A percentile compares a stretch with the other conserved stretches of the same genome.
Conservation (phyloP, 2,888 invertebrate species). For the Perizoma flavofasciatum region DNA sequence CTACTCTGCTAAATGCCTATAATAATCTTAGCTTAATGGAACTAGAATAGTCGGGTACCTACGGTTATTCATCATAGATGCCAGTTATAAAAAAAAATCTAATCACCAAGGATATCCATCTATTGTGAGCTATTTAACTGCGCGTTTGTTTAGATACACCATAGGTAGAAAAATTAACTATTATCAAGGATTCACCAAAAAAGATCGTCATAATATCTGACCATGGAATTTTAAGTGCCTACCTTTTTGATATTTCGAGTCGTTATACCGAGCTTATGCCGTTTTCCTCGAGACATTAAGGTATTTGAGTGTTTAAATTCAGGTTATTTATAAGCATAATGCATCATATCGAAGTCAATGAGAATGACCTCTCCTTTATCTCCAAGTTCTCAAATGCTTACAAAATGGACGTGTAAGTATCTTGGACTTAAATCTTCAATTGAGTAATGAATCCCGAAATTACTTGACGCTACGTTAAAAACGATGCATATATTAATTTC, state of each 20-base stretch:
- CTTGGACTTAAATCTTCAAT: slow-evolving; percentile 35
- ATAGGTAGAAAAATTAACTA: slow-evolving; percentile 12
- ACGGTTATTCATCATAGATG: too few species aligned
- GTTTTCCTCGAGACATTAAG: slow-evolving; percentile 19
- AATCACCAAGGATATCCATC: neutral
- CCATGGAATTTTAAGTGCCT: slow-evolving; percentile 27
- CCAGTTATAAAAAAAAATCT: too few species aligned
- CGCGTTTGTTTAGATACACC: slow-evolving; percentile 4
- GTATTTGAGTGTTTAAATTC: slow-evolving; percentile 9
- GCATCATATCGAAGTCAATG: slow-evolving; percentile 25
- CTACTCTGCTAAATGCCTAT: too few species aligned
- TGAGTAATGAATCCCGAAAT: slow-evolving; percentile 36
- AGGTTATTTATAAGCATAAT: slow-evolving; percentile 22
- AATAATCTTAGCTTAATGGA: too few species aligned
- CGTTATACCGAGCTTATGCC: slow-evolving; percentile 16
- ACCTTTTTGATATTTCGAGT: slow-evolving; percentile 22
- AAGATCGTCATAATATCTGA: slow-evolving; percentile 20
- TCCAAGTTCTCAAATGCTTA: slow-evolving; percentile 15
- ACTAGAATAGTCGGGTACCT: too few species aligned
- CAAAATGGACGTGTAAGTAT: slow-evolving; percentile 12
- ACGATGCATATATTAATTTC: slow-evolving; percentile 29
- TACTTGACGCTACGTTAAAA: slow-evolving; percentile 30
- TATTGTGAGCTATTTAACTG: slow-evolving; percentile 7
- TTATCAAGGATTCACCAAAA: slow-evolving; percentile 14
- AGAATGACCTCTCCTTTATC: slow-evolving; percentile 30